These are phyloP conservation scores for Spea multiplicata DNA, from an alignment of 2,113 vertebrate genomes.

Conservation along the genomic window DNA sequence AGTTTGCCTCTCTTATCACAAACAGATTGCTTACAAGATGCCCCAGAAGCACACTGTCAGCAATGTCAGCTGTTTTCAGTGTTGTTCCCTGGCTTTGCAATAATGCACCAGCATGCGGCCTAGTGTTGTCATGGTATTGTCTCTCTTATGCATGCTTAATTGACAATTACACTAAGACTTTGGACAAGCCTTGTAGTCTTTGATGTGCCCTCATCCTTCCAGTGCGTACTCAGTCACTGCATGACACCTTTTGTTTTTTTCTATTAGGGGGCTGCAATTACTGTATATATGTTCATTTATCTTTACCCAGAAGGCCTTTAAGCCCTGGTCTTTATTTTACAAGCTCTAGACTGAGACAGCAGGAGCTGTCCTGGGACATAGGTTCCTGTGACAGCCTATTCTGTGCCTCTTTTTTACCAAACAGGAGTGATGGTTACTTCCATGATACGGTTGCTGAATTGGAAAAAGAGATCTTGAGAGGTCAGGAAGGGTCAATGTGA, in stretches of 20 bases:
- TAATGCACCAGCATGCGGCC: conserved; percentile 82
- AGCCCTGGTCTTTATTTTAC: conserved; percentile 68
- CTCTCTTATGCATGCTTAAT: conserved; percentile 95
- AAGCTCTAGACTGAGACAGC: conserved; percentile 75
- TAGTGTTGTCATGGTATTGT: conserved; percentile 86
- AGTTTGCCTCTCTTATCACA: conserved; percentile 65
- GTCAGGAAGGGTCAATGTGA: conserved; percentile 71
- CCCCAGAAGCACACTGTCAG: conserved; percentile 83
- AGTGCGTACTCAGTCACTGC: conserved; percentile 72
- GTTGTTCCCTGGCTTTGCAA: conserved; percentile 76
- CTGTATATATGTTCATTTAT: conserved; percentile 88
- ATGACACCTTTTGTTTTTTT: conserved; percentile 83
- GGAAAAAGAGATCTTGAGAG: conserved; percentile 68
- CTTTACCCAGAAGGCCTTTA: conserved; percentile 75
- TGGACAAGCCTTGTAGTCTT: conserved; percentile 72
- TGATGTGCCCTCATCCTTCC: conserved; percentile 81
- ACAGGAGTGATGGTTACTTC: conserved; percentile 82
- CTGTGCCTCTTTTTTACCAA: conserved; percentile 66
- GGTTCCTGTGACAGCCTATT: conserved; percentile 70
- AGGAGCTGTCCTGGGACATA: conserved; percentile 78
- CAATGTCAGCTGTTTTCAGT: conserved; percentile 97
- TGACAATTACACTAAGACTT: conserved; percentile 92
- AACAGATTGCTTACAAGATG: conserved; percentile 88
- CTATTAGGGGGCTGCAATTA: conserved; percentile 85
- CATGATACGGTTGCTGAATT: conserved; percentile 48